phyloP scores from a whole-genome alignment of 2,888 invertebrate species.

The Machimus rusticus region DNA sequence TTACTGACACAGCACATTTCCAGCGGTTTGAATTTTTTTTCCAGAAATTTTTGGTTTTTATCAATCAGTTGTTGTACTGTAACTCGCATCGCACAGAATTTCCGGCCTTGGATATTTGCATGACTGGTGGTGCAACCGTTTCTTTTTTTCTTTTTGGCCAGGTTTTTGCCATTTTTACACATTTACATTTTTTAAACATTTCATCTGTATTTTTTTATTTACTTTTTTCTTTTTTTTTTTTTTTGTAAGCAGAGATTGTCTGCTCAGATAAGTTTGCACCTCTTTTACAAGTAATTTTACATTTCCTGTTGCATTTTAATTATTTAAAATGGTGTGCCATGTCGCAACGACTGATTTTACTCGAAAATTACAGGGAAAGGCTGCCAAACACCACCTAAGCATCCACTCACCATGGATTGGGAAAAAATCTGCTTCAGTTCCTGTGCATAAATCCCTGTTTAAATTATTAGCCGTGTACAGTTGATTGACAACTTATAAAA shows the following conservation, averaged over 20 bases:
- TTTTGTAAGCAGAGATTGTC: background rate
- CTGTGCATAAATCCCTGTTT: background rate
- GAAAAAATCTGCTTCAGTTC: background rate
- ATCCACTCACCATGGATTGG: background rate
- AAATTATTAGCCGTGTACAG: background rate
- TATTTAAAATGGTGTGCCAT: background rate
- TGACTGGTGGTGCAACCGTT: background rate
- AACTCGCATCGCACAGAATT: constrained; percentile 8
- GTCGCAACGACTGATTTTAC: background rate
- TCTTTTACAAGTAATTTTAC: background rate
- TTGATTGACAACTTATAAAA: constrained; percentile 23
- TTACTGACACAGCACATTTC: constrained; percentile 53
- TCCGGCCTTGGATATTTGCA: constrained; percentile 24
- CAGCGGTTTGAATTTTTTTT: constrained; percentile 19
- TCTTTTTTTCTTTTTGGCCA: background rate
- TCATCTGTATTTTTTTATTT: background rate
- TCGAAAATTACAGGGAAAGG: background rate
- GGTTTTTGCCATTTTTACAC: background rate
- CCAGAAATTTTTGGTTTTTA: constrained; percentile 3
- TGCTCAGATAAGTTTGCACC: background rate
- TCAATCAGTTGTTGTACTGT: constrained; percentile 37
- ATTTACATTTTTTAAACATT: background rate
- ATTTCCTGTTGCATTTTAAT: background rate
- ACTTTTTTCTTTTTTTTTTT: too few relatives aligned
- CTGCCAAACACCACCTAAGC: background rate